Percentiles rank a stretch among this genome's conserved stretches.
Evolutionary conservation across 2,888 invertebrate species (phyloP).

Genomic region (Linnaemya vulpina): DNA sequence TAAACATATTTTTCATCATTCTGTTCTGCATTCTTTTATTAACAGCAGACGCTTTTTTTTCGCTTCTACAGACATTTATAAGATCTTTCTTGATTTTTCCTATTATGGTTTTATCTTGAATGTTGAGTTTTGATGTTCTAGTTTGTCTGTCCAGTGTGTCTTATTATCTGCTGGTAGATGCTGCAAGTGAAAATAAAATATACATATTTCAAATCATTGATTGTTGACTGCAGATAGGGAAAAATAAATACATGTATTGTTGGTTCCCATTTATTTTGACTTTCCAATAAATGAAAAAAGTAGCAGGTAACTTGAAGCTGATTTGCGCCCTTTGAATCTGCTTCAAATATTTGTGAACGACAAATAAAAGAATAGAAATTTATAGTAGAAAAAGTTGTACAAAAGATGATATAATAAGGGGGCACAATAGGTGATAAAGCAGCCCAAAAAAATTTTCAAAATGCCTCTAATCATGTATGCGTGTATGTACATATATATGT

Average conservation of each 20-base stretch:
- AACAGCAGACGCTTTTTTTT: constrained; percentile 27
- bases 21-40: constrained; percentile 54
- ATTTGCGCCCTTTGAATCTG: too few species aligned
- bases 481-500: not conserved
- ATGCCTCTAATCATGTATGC: too few species aligned
- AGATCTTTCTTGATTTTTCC: constrained; percentile 9
- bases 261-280: not conserved
- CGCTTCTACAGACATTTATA: not conserved
- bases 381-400: too few species aligned
- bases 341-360: too few species aligned
- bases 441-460: too few species aligned
- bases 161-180: not conserved
- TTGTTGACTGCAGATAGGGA: constrained; percentile 6
- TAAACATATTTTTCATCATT: not conserved
- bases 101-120: constrained; percentile 25
- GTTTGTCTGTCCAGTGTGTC: not conserved
- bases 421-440: too few species aligned
- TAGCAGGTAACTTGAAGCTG: too few species aligned
- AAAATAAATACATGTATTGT: not conserved
- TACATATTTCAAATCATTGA: constrained; percentile 8
- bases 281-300: not conserved
- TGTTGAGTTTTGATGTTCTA: constrained; percentile 50
- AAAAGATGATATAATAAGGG: too few species aligned
- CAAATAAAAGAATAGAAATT: too few species aligned
- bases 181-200: constrained; percentile 31